Percentiles rank a stretch among this genome's conserved stretches.
These are phyloP conservation scores for Oryzias dopingdopingensis DNA, from an alignment of 2,797 vertebrate species.

Conservation along the genomic window DNA sequence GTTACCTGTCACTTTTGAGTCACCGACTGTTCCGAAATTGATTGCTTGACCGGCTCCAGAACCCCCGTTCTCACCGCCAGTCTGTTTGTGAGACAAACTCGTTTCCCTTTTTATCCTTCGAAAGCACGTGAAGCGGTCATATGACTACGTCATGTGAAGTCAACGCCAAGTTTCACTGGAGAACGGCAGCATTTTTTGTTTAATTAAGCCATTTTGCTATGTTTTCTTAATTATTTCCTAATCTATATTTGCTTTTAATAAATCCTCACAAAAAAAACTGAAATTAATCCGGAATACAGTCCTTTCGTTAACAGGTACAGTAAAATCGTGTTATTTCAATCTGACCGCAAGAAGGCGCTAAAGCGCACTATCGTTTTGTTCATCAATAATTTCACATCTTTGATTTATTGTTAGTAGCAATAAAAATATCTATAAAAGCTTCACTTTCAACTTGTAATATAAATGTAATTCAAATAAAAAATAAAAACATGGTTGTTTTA, in stretches of 20 bases:
- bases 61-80: neutral
- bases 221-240: no score
- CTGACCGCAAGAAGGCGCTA: slow-evolving; percentile 6
- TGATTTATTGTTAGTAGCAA: neutral
- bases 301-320: no score
- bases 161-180: neutral
- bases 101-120: slow-evolving; percentile 5
- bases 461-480: neutral
- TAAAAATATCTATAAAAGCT: neutral
- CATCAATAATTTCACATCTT: neutral
- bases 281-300: no score
- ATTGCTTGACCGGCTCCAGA: neutral
- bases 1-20: slow-evolving; percentile 25
- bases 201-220: no score
- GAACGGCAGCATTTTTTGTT: no score
- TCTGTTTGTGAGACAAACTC: accelerated
- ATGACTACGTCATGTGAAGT: slow-evolving; percentile 55
- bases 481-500: neutral
- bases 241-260: no score
- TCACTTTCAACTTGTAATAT: neutral
- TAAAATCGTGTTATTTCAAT: neutral
- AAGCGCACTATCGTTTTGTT: neutral
- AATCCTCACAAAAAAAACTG: no score
- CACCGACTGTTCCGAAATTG: neutral
- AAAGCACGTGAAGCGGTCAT: slow-evolving; percentile 60